phyloP scores from a whole-genome alignment of 2,113 vertebrate genomes.

The Sebastes schlegelii region DNA sequence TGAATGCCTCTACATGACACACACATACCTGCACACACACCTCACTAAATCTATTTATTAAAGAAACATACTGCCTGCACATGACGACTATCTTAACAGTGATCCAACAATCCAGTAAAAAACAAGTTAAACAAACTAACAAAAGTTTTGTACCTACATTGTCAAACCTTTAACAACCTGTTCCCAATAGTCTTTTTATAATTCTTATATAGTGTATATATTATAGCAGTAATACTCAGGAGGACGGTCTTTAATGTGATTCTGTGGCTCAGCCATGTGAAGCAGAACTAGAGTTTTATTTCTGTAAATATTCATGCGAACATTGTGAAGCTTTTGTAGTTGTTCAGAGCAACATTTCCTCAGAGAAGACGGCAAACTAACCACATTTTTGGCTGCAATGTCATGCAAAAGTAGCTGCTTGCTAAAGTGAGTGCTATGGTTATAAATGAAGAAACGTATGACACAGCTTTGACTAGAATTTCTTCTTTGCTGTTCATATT shows the following conservation, averaged over 20 bases:
- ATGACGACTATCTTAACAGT: background rate
- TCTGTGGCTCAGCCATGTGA: background rate
- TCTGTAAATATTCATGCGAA: background rate
- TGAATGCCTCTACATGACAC: constrained; percentile 1
- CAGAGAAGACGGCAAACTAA: too few species aligned
- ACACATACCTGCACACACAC: background rate
- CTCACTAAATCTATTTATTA: background rate
- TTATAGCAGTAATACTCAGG: background rate
- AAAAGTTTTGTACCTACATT: constrained; percentile 1
- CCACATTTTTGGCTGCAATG: too few species aligned
- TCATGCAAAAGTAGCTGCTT: too few species aligned
- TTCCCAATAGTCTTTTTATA: constrained; percentile 23
- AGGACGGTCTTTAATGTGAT: constrained; percentile 10
- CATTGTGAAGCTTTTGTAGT: too few species aligned
- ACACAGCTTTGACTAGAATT: background rate
- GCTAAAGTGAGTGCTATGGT: background rate
- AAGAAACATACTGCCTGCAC: background rate
- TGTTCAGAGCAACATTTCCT: too few species aligned
- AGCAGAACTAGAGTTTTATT: constrained; percentile 9
- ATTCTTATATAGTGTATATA: constrained; percentile 13
- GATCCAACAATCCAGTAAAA: constrained; percentile 15
- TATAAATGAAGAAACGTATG: background rate
- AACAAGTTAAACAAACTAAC: background rate
- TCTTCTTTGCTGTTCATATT: background rate
- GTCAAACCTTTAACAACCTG: constrained; percentile 7